A percentile compares a stretch with the other conserved stretches of the same genome.
Evolutionary conservation across 1,140 invertebrate species (phyloP).

Genomic region (Pseudomyrmex cubaensis): DNA sequence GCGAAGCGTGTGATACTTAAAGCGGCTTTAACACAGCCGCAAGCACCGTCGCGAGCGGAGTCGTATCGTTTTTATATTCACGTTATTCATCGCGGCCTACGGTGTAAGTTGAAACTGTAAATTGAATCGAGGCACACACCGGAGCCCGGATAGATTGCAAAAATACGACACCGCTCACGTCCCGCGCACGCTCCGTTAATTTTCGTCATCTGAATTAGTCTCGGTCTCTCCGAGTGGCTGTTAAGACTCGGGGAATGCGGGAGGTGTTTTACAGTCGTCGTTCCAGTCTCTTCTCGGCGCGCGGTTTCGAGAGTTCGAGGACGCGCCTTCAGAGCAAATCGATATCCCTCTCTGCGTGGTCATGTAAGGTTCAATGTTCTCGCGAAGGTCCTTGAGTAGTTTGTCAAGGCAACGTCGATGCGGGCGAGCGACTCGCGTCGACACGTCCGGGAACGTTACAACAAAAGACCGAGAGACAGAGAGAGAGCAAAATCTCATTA

Average conservation of each 20-base stretch:
- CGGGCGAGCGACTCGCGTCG: constrained; percentile 13
- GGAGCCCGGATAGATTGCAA: constrained; percentile 4
- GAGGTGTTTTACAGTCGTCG: too few species aligned
- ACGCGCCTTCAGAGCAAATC: constrained; percentile 20
- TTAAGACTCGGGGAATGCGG: too few species aligned
- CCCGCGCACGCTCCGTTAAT: background rate
- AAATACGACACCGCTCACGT: background rate
- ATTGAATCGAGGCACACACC: background rate
- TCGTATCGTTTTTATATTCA: background rate
- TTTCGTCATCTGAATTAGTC: background rate
- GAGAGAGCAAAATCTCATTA: background rate
- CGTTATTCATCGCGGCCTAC: background rate
- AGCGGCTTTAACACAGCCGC: background rate
- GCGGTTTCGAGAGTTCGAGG: background rate
- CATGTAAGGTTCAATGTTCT: constrained; percentile 59
- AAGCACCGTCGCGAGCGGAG: too few species aligned
- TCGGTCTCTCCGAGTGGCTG: too few species aligned
- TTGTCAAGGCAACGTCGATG: constrained; percentile 44
- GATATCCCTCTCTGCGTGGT: constrained; percentile 15
- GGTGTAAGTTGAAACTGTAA: background rate
- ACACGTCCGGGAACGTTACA: constrained; percentile 12
- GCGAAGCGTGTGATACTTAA: background rate
- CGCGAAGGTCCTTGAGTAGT: constrained; percentile 36
- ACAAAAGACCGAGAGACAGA: background rate
- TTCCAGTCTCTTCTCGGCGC: background rate